phyloP scores from a whole-genome alignment of 2,888 invertebrate species.

The Altica lythri region DNA sequence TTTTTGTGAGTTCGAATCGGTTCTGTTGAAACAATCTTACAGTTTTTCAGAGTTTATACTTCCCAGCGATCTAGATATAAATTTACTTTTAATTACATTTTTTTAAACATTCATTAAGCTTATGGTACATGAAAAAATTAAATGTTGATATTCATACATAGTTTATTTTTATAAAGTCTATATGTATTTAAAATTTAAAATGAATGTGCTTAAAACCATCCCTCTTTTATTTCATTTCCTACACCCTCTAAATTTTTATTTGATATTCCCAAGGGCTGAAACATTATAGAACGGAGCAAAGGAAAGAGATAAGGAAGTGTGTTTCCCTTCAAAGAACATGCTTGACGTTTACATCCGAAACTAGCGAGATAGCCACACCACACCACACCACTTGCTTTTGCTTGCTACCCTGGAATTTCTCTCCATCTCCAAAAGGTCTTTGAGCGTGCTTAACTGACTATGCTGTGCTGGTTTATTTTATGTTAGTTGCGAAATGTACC shows the following conservation, averaged over 20 bases:
- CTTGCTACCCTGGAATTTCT: constrained; percentile 5
- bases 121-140: too few species aligned
- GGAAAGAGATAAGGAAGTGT: constrained; percentile 43
- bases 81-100: too few species aligned
- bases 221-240: constrained; percentile 3
- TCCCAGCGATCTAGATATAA: too few species aligned
- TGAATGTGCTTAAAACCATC: not conserved
- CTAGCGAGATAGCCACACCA: constrained; percentile 43
- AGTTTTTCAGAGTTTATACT: too few species aligned
- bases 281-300: constrained; percentile 22
- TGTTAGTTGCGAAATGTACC: not conserved
- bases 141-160: too few species aligned
- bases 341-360: constrained; percentile 41
- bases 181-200: too few species aligned
- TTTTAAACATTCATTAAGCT: too few species aligned
- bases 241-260: constrained; percentile 22
- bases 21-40: too few species aligned
- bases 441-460: constrained; percentile 9
- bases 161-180: too few species aligned
- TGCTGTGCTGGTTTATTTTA: too few species aligned
- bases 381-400: constrained; percentile 5
- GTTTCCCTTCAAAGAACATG: constrained; percentile 40
- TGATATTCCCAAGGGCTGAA: constrained; percentile 25
- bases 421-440: constrained; percentile 1
- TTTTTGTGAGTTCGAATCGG: too few species aligned